Evolutionary conservation across 2,113 vertebrate species (phyloP), one percentile per base, ranked within the genome.

Genomic region (Clarias macrocephalus): DNA sequence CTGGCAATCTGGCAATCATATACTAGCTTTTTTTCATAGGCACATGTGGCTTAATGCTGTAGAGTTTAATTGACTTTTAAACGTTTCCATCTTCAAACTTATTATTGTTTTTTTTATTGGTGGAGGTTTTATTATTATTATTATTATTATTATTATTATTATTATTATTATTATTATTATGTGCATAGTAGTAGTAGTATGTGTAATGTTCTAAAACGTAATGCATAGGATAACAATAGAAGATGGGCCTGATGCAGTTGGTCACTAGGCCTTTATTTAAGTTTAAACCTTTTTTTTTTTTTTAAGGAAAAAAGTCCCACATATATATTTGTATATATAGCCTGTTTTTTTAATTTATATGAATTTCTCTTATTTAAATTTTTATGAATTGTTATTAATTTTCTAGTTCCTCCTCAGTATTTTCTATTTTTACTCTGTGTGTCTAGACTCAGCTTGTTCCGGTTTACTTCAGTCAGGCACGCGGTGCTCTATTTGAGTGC

Each of bases 391-490:
- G 54, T 9, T 76, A 25, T 76, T 76, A n/a, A n/a, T 76, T 76
- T 76, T n/a, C 23, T 30, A 10, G 54, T 82, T 83, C 30, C 16
- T 37, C 70, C 42, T 81, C 12, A 9, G 23, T 82, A 76, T 30
- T 73, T 59, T 1, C n/a, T 48, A 86, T 93, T 87, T 94, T 89
- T 82, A 86, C 72, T 30, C 12, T 18, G 81, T 54, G 84, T 66
- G 48, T 84, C 66, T 60, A 16, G 59, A 80, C 85, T 72, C 28
- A 52, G 42, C 57, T 72, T 57, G 63, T 84, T 73, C 66, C 33
- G 48, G 54, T 83, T 90, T 84, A 88, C 91, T 92, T 91, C 89
- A n/a, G 88, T 73, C 73, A 56, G 76, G 23, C 80, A 66, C 54
- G 79, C 25, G n/a, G 82, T 63, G 65, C 66, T 80, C 56, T 89